A percentile compares a stretch with the other conserved stretches of the same genome.
Evolutionary conservation across 2,888 invertebrate species (phyloP).

Genomic region (Galerucella nymphaeae): DNA sequence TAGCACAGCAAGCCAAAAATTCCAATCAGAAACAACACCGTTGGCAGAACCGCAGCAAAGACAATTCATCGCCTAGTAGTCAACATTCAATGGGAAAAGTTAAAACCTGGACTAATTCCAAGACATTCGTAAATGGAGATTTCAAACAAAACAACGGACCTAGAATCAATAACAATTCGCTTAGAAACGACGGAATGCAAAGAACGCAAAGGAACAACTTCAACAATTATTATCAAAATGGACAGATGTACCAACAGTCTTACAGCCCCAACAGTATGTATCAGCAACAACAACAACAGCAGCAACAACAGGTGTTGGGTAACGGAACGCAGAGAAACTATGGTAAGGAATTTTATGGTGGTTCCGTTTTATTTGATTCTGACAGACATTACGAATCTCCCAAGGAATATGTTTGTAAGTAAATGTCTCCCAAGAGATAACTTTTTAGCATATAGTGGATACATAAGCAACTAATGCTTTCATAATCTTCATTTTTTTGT

Average conservation of each 20-base stretch:
- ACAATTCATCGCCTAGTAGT: conserved; percentile 68
- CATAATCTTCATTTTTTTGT: not conserved
- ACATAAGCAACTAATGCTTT: not conserved
- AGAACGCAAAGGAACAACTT: conserved; percentile 71
- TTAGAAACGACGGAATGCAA: conserved; percentile 66
- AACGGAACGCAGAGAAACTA: conserved; percentile 47
- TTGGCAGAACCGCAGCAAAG: conserved; percentile 68
- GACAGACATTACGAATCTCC: conserved; percentile 21
- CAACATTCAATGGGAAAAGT: conserved; percentile 57
- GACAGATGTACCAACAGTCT: conserved; percentile 59
- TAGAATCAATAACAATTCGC: conserved; percentile 64
- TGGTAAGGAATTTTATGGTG: conserved; percentile 44
- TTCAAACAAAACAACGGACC: conserved; percentile 50
- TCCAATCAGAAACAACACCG: conserved; percentile 69
- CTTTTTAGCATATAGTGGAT: not conserved
- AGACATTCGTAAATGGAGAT: conserved; percentile 45
- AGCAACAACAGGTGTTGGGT: conserved; percentile 46
- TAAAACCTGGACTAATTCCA: conserved; percentile 43
- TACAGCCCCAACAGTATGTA: conserved; percentile 56
- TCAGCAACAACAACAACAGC: conserved; percentile 50
- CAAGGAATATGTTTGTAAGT: conserved; percentile 19
- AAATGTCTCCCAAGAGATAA: not conserved
- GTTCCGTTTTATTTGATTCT: conserved; percentile 22
- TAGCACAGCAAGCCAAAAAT: conserved; percentile 64
- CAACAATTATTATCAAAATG: conserved; percentile 64